Evolutionary conservation across 2,888 invertebrate genomes (phyloP), one percentile per base, ranked within the genome.

Genomic region (Timema podura): DNA sequence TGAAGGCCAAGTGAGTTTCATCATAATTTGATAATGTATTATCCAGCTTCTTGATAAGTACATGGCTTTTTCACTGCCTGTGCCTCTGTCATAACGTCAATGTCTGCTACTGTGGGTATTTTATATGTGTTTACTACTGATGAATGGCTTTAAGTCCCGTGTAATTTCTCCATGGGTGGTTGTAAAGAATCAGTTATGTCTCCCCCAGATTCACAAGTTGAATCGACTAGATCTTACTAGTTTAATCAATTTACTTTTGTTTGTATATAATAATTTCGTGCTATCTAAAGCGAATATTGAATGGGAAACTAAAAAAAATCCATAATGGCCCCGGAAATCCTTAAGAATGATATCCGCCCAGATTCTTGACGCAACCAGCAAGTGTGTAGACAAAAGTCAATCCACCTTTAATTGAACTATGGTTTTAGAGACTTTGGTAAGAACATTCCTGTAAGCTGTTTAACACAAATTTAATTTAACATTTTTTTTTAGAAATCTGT

Each of bases 41-140:
- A 8, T 69, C 65, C 49, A 65, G 5, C 48, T 6, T 51, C 69
- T 5, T 64, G 65, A n/a, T 69, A 11, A 9, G n/a, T 54, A 45
- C 65, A 69, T n/a, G 65, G n/a, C n/a, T n/a, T 69, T 11, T 64
- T 65, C 45, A 64, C 15, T 11, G 68, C 47, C 68, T 65, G 69
- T 9, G 64, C 30, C n/a, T 65, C 65, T 46, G 48, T 16, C 69
- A 69, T 48, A 11, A 5, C 69, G 16, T 65, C 51, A 5, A 65
- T 13, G 15, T 48, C 64, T 10, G 65, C 65, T 65, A 65, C 65
- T 16, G 30, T 16, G 16, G 45, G 30, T 16, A 10, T 5, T 16
- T 61, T n/a, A 61, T 16, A 16, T 8, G 61, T 8, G 44, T 16
- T 44, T 16, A 15, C 6, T 13, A 61, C 11, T 61, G 9, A 61